Percentiles rank a stretch among this genome's conserved stretches.
Evolutionary conservation across 2,113 vertebrate genomes (phyloP).

Genomic region (Nansenia antarctica): DNA sequence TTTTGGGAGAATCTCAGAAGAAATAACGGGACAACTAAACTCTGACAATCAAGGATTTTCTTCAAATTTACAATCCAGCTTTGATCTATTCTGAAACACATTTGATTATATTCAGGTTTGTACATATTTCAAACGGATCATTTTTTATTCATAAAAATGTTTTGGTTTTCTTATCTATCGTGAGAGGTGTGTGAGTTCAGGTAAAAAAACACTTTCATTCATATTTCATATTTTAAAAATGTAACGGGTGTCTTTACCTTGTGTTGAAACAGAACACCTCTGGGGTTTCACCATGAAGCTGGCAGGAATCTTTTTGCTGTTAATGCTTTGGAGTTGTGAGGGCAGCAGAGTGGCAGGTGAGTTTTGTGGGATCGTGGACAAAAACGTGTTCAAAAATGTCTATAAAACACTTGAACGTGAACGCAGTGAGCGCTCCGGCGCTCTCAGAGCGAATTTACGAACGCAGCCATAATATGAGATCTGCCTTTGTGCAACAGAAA

Average conservation of each 20-base stretch:
- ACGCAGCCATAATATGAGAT: too few species aligned
- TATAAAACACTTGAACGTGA: not conserved
- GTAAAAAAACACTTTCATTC: not conserved
- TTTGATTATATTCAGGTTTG: conserved; percentile 4
- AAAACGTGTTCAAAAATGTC: too few species aligned
- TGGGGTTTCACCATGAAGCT: conserved; percentile 78
- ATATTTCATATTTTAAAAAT: conserved; percentile 32
- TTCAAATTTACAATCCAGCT: not conserved
- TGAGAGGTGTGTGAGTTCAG: not conserved
- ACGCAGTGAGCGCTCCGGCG: too few species aligned
- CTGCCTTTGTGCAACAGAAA: too few species aligned
- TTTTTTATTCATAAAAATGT: conserved; percentile 40
- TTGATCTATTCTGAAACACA: not conserved
- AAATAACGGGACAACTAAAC: conserved; percentile 31
- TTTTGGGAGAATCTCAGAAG: conserved; percentile 8
- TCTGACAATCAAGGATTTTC: conserved; percentile 32
- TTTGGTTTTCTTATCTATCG: not conserved
- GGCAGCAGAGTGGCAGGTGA: conserved; percentile 86
- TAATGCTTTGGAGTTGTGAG: conserved; percentile 73
- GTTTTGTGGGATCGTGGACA: conserved; percentile 24
- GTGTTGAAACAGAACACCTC: conserved; percentile 33
- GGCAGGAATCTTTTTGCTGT: conserved; percentile 73
- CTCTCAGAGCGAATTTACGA: too few species aligned
- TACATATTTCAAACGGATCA: not conserved
- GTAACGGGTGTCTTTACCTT: not conserved